Percentiles rank a stretch among this genome's conserved stretches.
Conservation (phyloP, 2,888 invertebrate species). For the Augochlorella aurata region DNA sequence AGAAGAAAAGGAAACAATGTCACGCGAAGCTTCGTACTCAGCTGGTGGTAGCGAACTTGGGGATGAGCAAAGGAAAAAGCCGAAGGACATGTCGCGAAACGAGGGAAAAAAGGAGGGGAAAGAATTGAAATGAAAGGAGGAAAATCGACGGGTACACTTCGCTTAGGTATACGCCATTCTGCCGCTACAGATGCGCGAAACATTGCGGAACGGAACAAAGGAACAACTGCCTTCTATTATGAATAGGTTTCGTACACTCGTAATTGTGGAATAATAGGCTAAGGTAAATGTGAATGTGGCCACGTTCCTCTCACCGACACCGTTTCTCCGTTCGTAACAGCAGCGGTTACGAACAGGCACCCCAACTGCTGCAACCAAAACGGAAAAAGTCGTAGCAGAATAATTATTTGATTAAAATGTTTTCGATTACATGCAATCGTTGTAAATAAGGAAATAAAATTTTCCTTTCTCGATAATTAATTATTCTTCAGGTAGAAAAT, state of each 20-base stretch:
- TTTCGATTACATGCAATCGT: too few relatives aligned
- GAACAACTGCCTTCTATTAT: not conserved
- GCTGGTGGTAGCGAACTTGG: not conserved
- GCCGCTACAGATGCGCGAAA: not conserved
- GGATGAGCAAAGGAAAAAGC: not conserved
- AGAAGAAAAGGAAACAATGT: not conserved
- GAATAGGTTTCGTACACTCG: conserved; percentile 1
- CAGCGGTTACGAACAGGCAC: not conserved
- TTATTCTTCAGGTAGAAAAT: too few relatives aligned
- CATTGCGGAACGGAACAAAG: conserved; percentile 10
- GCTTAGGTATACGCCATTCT: not conserved
- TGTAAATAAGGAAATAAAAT: too few relatives aligned
- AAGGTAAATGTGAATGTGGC: not conserved
- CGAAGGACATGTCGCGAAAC: conserved; percentile 21
- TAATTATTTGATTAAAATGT: too few relatives aligned
- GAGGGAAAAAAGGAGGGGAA: not conserved
- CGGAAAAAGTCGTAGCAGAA: too few relatives aligned
- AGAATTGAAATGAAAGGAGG: conserved; percentile 35
- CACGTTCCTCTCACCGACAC: not conserved
- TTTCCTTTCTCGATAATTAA: too few relatives aligned
- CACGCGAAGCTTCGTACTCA: not conserved
- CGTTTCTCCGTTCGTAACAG: not conserved
- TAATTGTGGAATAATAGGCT: conserved; percentile 1
- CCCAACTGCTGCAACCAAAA: not conserved
- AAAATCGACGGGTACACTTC: conserved; percentile 32